Percentiles rank a stretch among this genome's conserved stretches.
Conservation (phyloP, 2,113 vertebrate species). For the Climacteris rufus region DNA sequence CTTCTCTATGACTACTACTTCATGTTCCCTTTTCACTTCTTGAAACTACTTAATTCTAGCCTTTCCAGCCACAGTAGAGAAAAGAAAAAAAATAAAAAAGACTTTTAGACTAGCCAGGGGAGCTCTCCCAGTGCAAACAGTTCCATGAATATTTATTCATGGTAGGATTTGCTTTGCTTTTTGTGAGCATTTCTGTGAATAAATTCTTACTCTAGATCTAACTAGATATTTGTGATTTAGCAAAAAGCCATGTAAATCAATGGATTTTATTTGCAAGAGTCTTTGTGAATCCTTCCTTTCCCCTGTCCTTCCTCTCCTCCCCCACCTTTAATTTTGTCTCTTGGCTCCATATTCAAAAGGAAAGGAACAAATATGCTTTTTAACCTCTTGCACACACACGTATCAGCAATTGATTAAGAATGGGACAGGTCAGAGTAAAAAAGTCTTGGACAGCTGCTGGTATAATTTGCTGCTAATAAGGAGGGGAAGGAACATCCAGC, state of each 20-base stretch:
- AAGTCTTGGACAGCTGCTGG: slow-evolving; percentile 21
- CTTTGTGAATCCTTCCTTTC: not conserved
- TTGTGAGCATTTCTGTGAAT: slow-evolving; percentile 16
- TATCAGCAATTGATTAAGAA: slow-evolving; percentile 27
- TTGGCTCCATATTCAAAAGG: not conserved
- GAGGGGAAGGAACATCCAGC: slow-evolving; percentile 15
- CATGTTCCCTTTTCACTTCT: not conserved
- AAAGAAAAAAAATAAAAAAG: not conserved
- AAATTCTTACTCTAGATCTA: slow-evolving; percentile 20
- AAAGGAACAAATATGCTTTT: not conserved
- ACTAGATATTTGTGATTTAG: slow-evolving; percentile 9
- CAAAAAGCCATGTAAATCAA: not conserved
- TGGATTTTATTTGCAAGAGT: slow-evolving; percentile 24
- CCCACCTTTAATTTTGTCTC: not conserved
- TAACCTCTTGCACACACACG: not conserved
- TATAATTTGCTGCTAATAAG: slow-evolving; percentile 51
- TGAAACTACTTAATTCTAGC: slow-evolving; percentile 28
- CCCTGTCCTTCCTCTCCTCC: accelerated
- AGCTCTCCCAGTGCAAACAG: slow-evolving; percentile 19
- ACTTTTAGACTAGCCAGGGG: slow-evolving; percentile 19
- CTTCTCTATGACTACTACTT: not conserved
- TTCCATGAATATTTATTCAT: slow-evolving; percentile 55
- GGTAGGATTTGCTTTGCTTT: slow-evolving; percentile 41
- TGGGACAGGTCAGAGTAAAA: not conserved
- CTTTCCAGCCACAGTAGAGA: not conserved